Conservation (phyloP, 2,113 vertebrate genomes). For the Chaetorhynchus papuensis region DNA sequence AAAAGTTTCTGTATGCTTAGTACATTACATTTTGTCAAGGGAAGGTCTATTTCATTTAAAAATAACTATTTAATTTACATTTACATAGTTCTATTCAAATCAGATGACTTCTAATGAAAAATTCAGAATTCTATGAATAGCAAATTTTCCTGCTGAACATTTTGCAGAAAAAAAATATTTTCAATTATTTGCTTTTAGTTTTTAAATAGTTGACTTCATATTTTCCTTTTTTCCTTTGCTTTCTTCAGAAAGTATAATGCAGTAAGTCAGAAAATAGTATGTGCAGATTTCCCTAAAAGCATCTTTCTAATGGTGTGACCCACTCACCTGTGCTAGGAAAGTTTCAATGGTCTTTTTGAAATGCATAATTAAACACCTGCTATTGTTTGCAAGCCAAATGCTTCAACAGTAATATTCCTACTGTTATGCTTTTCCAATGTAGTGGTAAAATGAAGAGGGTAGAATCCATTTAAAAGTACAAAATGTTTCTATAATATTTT, state of each 20-base stretch:
- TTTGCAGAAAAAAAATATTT: background rate
- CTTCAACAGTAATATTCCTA: background rate
- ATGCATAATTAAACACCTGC: background rate
- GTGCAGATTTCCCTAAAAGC: background rate
- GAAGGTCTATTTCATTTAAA: background rate
- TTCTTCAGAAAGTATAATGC: background rate
- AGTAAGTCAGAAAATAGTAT: background rate
- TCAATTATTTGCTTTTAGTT: background rate
- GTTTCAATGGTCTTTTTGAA: background rate
- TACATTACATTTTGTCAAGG: background rate
- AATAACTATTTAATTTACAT: slow-evolving; percentile 9
- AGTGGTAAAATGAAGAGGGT: background rate
- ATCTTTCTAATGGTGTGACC: background rate
- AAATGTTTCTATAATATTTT: background rate
- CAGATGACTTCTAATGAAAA: background rate
- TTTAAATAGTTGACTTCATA: background rate
- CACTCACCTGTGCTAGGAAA: background rate
- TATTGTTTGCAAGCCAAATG: background rate
- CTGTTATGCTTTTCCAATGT: background rate
- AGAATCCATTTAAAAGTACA: background rate
- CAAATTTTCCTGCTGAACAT: background rate
- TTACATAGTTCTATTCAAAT: background rate
- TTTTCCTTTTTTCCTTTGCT: background rate
- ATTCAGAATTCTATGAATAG: background rate
- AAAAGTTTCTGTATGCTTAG: background rate